Conservation (phyloP, 2,113 vertebrate genomes). For the Anhinga anhinga region DNA sequence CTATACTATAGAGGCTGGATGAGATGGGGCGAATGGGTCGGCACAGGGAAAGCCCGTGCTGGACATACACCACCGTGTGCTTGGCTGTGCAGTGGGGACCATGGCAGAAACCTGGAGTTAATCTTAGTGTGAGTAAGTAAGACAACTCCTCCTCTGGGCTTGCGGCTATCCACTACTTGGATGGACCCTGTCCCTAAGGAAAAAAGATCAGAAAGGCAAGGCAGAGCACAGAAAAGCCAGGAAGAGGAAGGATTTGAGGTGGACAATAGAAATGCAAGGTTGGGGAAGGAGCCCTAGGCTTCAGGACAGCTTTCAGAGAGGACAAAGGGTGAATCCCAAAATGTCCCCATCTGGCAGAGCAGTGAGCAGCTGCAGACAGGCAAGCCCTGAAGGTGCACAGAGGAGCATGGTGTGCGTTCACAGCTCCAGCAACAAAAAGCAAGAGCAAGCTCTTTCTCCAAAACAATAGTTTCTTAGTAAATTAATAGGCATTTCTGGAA, state of each 20-base stretch:
- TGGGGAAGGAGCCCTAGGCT: background rate
- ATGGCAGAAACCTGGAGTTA: background rate
- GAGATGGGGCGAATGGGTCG: accelerated
- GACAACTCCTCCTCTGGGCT: background rate
- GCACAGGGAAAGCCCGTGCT: background rate
- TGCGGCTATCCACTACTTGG: background rate
- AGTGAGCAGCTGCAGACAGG: accelerated
- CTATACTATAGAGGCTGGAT: background rate
- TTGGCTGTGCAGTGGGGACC: background rate
- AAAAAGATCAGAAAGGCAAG: background rate
- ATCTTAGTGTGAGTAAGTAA: background rate
- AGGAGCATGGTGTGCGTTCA: background rate
- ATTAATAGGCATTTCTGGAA: background rate
- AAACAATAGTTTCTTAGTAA: background rate
- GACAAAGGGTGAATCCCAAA: background rate
- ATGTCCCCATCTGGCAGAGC: background rate
- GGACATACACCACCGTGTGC: background rate
- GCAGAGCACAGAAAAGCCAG: accelerated
- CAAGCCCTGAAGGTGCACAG: background rate
- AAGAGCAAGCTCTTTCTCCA: background rate
- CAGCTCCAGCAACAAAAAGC: background rate
- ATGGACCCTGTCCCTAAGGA: background rate
- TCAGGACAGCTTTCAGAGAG: background rate
- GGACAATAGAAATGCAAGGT: accelerated
- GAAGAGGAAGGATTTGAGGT: background rate